These are phyloP conservation scores for Platysteira castanea DNA, from an alignment of 2,113 vertebrate species.

Conservation along the genomic window DNA sequence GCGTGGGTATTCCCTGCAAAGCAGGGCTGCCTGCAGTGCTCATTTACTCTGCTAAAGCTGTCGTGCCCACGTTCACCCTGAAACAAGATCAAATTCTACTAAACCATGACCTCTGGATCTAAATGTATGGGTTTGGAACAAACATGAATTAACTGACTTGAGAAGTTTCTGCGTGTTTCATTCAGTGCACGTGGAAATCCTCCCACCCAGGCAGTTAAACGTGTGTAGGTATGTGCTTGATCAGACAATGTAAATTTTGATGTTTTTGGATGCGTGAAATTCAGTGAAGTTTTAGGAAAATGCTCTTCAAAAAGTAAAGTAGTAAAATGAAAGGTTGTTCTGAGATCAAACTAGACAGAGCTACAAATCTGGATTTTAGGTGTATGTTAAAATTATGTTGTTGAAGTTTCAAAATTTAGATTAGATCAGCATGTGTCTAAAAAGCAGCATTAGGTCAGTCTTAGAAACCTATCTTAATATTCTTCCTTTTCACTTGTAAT, in stretches of 20 bases:
- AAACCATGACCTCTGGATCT: neutral
- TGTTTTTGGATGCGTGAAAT: neutral
- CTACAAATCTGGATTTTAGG: neutral
- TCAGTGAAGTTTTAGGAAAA: neutral
- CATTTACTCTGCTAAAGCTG: neutral
- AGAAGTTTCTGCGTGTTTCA: neutral
- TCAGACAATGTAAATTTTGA: neutral
- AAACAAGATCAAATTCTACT: neutral
- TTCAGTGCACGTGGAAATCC: neutral
- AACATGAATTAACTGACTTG: neutral
- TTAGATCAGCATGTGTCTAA: neutral
- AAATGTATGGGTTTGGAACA: neutral
- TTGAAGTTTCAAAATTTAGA: neutral
- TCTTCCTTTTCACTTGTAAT: neutral
- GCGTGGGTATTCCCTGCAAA: neutral
- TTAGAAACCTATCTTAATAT: neutral
- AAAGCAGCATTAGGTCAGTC: neutral
- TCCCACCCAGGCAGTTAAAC: neutral
- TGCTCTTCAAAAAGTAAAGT: neutral
- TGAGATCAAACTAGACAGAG: neutral
- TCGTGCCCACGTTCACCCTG: neutral
- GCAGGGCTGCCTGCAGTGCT: neutral
- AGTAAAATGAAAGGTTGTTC: neutral
- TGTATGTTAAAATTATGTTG: neutral
- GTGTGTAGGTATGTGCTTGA: neutral